Conservation (phyloP, 2,888 invertebrate genomes). For the Chloromyia formosa region DNA sequence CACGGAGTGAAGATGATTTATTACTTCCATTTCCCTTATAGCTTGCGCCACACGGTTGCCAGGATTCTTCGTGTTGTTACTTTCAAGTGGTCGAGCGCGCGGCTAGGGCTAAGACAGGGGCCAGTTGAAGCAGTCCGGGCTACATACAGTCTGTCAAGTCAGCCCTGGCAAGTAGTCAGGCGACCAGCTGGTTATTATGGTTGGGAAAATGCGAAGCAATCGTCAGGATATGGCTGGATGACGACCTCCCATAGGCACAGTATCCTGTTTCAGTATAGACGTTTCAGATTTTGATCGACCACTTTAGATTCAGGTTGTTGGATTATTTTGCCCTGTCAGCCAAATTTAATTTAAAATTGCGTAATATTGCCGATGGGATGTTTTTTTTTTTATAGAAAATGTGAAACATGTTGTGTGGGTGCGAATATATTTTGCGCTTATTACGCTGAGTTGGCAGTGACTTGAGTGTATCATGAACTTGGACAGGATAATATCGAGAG, state of each 20-base stretch:
- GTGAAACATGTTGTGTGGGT: background rate
- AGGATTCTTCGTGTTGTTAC: background rate
- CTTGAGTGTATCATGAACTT: no score
- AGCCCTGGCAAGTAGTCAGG: background rate
- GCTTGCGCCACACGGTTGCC: conserved; percentile 29
- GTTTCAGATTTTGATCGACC: conserved; percentile 30
- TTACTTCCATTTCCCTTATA: conserved; percentile 42
- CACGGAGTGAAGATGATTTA: conserved; percentile 40
- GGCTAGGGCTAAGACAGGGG: background rate
- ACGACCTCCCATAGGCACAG: background rate
- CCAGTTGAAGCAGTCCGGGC: background rate
- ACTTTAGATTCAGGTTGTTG: background rate
- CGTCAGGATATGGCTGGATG: background rate
- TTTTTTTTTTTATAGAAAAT: background rate
- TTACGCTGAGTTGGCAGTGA: no score
- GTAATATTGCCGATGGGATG: conserved; percentile 33
- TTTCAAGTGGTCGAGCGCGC: background rate
- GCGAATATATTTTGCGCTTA: background rate
- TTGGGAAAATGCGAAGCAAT: background rate
- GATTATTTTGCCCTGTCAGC: conserved; percentile 20
- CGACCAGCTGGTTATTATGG: background rate
- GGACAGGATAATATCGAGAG: no score
- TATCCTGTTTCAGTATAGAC: background rate
- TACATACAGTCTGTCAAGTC: background rate
- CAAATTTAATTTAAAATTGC: conserved; percentile 34